These are phyloP conservation scores for Tapirus terrestris DNA, from an alignment of 2,113 vertebrate genomes.

Conservation along the genomic window DNA sequence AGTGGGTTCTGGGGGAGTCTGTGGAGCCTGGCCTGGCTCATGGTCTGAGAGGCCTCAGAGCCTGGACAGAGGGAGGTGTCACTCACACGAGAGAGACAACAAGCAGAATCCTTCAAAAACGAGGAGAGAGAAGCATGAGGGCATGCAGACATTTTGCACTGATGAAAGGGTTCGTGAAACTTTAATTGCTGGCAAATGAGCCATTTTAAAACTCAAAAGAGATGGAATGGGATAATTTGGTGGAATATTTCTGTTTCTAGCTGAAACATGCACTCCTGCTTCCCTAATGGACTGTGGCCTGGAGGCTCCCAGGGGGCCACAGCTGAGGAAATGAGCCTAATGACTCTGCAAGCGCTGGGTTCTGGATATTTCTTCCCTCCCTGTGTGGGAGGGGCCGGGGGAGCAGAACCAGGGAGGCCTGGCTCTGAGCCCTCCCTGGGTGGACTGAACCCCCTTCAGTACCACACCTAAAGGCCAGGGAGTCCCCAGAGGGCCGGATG, in stretches of 20 bases:
- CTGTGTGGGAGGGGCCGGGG: neutral
- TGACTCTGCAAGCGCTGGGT: neutral
- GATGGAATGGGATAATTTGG: rapidly evolving
- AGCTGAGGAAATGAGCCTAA: neutral
- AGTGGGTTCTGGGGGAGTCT: neutral
- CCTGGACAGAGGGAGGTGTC: neutral
- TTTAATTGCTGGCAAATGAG: neutral
- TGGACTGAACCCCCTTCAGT: neutral
- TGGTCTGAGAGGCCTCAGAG: neutral
- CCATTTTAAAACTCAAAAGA: neutral
- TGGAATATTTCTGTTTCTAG: neutral
- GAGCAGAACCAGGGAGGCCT: neutral
- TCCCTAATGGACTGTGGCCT: neutral
- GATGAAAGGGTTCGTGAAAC: rapidly evolving
- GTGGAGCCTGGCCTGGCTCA: neutral
- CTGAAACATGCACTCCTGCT: no score
- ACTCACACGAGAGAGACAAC: no score
- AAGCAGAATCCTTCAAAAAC: rapidly evolving
- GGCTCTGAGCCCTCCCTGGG: no score
- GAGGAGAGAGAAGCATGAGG: rapidly evolving
- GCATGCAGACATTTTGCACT: rapidly evolving
- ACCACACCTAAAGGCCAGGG: neutral
- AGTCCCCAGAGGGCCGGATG: neutral
- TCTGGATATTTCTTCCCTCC: neutral
- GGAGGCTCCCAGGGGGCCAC: neutral